Conservation (phyloP, 2,797 vertebrate species). For the Rhynchotus rufescens region DNA sequence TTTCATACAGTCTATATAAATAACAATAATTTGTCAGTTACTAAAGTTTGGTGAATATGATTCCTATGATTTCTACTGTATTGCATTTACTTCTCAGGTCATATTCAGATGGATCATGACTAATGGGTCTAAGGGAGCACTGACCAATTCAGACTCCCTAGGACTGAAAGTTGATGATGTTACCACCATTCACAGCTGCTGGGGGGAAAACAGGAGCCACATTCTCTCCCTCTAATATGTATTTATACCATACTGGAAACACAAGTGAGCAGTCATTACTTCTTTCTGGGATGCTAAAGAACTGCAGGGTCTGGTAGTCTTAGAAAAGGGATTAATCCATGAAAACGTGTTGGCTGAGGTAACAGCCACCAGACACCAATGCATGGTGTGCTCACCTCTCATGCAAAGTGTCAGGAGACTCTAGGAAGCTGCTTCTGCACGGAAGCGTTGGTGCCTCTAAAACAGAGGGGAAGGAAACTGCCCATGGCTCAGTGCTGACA, state of each 20-base stretch:
- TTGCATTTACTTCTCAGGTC: background rate
- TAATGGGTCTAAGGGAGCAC: background rate
- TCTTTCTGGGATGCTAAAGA: background rate
- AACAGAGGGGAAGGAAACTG: background rate
- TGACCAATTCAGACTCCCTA: background rate
- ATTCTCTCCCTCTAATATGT: rapidly evolving
- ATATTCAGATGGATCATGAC: background rate
- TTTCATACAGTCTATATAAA: background rate
- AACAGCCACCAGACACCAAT: background rate
- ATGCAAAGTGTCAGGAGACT: background rate
- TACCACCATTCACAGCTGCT: background rate
- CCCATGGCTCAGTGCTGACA: background rate
- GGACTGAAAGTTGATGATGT: background rate
- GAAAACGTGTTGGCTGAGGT: background rate
- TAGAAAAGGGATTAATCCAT: background rate
- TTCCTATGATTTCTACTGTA: background rate
- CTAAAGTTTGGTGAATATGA: background rate
- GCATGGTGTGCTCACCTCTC: background rate
- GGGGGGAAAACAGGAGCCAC: background rate
- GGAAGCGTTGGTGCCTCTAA: background rate
- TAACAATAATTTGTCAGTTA: background rate
- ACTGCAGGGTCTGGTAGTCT: background rate
- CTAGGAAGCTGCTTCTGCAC: background rate
- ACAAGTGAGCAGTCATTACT: background rate
- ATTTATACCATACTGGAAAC: background rate